Evolutionary conservation across 2,797 vertebrate genomes (phyloP).

Genomic region (Chanos chanos): DNA sequence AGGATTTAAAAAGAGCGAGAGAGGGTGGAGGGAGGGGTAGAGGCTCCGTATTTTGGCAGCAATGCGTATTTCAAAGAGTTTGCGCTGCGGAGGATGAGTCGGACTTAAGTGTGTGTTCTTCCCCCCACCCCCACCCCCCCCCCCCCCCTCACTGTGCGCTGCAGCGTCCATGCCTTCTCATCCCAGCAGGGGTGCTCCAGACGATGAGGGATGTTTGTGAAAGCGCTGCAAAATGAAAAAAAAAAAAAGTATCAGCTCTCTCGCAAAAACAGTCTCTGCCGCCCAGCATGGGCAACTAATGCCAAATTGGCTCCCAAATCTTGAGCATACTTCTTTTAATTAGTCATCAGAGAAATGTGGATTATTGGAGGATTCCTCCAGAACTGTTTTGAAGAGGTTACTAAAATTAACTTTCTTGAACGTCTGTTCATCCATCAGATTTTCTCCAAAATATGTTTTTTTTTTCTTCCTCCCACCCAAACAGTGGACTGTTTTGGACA

Average conservation of each 20-base stretch:
- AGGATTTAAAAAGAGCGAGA: conserved; percentile 10
- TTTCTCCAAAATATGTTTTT: conserved; percentile 15
- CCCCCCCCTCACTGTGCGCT: neutral
- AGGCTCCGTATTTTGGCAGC: conserved; percentile 27
- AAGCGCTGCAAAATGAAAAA: conserved; percentile 27
- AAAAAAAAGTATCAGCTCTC: conserved; percentile 35
- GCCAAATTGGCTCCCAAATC: conserved; percentile 19
- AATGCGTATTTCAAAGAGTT: conserved; percentile 39
- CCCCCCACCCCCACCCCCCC: neutral
- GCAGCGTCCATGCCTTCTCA: conserved; percentile 31
- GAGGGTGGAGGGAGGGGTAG: neutral
- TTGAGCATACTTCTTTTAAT: conserved; percentile 36
- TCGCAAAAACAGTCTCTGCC: conserved; percentile 22
- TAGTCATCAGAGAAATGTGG: conserved; percentile 34
- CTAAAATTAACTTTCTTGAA: conserved; percentile 21
- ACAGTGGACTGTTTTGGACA: neutral
- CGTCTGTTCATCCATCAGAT: too few relatives aligned
- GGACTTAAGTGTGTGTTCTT: conserved; percentile 7
- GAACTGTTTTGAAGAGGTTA: conserved; percentile 27
- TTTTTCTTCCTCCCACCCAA: neutral
- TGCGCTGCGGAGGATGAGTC: conserved; percentile 18
- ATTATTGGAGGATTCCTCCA: conserved; percentile 28
- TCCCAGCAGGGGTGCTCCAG: conserved; percentile 33
- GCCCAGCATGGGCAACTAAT: conserved; percentile 34
- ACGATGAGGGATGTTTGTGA: conserved; percentile 38